phyloP scores from a whole-genome alignment of 2,797 vertebrate species.

The Mus spretus region DNA sequence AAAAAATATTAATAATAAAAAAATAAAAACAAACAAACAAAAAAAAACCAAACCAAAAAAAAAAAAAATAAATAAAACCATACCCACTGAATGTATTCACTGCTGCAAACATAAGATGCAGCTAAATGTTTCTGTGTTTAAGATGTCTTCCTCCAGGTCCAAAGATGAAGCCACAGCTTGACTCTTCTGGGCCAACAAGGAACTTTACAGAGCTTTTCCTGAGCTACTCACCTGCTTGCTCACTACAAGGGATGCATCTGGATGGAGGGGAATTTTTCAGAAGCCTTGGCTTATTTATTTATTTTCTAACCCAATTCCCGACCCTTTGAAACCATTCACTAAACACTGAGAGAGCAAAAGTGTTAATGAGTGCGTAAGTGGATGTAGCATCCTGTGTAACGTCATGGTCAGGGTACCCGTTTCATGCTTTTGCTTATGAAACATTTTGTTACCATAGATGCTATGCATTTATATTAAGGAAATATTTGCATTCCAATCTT shows the following conservation, averaged over 20 bases:
- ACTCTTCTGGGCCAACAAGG: background rate
- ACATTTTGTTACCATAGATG: slow-evolving; percentile 36
- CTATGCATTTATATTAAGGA: slow-evolving; percentile 38
- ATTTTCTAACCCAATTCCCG: background rate
- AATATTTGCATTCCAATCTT: slow-evolving; percentile 28
- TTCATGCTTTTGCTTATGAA: background rate
- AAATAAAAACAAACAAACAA: too few relatives aligned
- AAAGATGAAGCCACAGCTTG: background rate
- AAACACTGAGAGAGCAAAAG: slow-evolving; percentile 12
- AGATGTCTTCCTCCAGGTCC: background rate
- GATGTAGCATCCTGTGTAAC: background rate
- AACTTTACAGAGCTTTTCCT: background rate
- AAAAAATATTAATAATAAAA: too few relatives aligned
- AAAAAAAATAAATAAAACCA: too few relatives aligned
- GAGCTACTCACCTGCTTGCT: background rate
- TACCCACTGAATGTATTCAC: background rate
- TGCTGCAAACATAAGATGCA: background rate
- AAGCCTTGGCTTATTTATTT: background rate
- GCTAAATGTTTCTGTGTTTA: background rate
- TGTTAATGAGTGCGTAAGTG: background rate
- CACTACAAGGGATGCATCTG: background rate
- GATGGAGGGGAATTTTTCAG: background rate
- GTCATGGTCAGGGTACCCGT: background rate
- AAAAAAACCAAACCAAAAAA: too few relatives aligned
- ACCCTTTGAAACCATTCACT: slow-evolving; percentile 12